A percentile compares a stretch with the other conserved stretches of the same genome.
Conservation (phyloP, 1,140 invertebrate species). For the Cepaea nemoralis region DNA sequence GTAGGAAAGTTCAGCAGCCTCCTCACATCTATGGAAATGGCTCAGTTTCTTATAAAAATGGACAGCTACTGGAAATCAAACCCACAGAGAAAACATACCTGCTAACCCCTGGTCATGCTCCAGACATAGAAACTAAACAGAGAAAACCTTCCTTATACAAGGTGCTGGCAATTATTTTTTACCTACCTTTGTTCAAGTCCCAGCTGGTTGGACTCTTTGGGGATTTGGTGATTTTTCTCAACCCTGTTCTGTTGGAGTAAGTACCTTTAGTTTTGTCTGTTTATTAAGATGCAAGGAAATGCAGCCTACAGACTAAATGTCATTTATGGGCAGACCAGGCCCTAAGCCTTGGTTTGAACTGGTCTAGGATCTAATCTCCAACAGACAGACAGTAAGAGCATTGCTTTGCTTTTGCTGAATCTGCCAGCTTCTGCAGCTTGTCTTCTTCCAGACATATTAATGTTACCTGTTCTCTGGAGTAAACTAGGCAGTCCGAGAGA, state of each 20-base stretch:
- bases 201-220: constrained; percentile 31
- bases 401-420: no score
- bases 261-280: background rate
- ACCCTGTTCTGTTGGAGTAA: constrained; percentile 35
- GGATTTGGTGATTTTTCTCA: constrained; percentile 23
- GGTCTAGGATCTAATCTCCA: no score
- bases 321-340: no score
- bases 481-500: no score
- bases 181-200: constrained; percentile 31
- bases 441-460: no score
- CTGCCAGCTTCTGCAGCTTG: no score
- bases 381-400: no score
- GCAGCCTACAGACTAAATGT: no score
- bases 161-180: constrained; percentile 10
- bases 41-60: background rate
- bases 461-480: no score
- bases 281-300: background rate
- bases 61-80: background rate
- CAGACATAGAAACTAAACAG: background rate
- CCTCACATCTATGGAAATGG: background rate
- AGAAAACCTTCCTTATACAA: constrained; percentile 14
- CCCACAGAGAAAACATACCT: constrained; percentile 32
- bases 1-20: background rate
- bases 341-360: no score
- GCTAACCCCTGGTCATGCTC: background rate